These are phyloP conservation scores for Ectemnius cavifrons DNA, from an alignment of 2,888 invertebrate species.

Conservation along the genomic window DNA sequence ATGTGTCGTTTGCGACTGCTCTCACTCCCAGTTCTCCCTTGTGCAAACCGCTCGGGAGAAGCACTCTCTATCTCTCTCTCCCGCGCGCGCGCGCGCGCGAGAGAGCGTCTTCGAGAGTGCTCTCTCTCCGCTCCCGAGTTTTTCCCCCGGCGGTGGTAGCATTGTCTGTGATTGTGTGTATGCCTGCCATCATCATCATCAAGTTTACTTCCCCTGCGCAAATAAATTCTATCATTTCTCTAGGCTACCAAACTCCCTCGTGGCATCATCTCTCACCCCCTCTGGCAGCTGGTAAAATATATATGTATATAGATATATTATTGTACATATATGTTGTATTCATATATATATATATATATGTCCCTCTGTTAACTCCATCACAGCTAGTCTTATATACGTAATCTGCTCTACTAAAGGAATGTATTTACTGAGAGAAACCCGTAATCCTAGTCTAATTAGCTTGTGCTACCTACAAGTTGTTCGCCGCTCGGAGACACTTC, in stretches of 20 bases:
- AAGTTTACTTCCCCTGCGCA: constrained; percentile 72
- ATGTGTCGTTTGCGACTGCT: neutral
- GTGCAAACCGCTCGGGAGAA: too few relatives aligned
- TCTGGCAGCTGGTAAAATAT: constrained; percentile 54
- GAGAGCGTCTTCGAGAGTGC: too few relatives aligned
- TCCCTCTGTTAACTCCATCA: constrained; percentile 62
- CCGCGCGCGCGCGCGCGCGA: too few relatives aligned
- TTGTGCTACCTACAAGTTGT: constrained; percentile 68
- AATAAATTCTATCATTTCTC: constrained; percentile 71
- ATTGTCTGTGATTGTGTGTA: constrained; percentile 46
- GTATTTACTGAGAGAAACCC: constrained; percentile 57
- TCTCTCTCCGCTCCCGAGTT: constrained; percentile 50
- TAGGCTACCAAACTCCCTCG: constrained; percentile 51
- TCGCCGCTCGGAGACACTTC: constrained; percentile 21
- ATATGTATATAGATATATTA: too few relatives aligned
- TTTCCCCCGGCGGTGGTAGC: constrained; percentile 61
- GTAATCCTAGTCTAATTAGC: constrained; percentile 51
- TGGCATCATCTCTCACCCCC: constrained; percentile 48
- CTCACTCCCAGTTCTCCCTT: neutral
- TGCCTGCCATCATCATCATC: constrained; percentile 50
- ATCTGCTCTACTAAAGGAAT: constrained; percentile 63
- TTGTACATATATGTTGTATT: too few relatives aligned
- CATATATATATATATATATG: neutral
- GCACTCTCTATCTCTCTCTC: too few relatives aligned
- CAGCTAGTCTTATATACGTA: constrained; percentile 64